Conservation (phyloP, 2,113 vertebrate species). For the Hydrochoerus hydrochaeris region DNA sequence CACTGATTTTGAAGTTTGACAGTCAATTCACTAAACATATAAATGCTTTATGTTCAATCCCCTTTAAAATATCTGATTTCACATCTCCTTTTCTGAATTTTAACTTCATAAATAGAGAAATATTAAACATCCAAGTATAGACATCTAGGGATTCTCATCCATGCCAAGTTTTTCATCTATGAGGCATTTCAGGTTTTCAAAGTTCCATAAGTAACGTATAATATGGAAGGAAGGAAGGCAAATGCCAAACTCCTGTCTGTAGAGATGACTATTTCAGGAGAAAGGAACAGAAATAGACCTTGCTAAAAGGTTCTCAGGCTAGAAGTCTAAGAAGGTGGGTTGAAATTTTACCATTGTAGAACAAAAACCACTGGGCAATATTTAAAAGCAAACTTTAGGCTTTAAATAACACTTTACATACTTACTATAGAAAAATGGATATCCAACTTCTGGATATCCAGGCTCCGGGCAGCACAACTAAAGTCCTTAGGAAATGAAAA, state of each 20-base stretch:
- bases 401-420: constrained; percentile 69
- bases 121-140: constrained; percentile 6
- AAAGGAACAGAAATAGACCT: constrained; percentile 64
- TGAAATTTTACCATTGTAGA: constrained; percentile 60
- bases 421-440: constrained; percentile 57
- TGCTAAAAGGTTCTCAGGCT: constrained; percentile 64
- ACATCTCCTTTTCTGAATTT: constrained; percentile 48
- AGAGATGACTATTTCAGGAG: constrained; percentile 66
- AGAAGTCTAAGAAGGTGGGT: constrained; percentile 22
- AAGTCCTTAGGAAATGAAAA: constrained; percentile 54
- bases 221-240: not conserved
- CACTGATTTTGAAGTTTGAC: not conserved
- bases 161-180: constrained; percentile 19
- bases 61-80: constrained; percentile 22
- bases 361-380: constrained; percentile 51
- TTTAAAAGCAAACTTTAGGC: constrained; percentile 69
- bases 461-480: constrained; percentile 18
- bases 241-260: constrained; percentile 64
- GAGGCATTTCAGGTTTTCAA: constrained; percentile 24
- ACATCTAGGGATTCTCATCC: not conserved
- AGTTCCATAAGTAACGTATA: constrained; percentile 47
- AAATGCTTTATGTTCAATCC: not conserved
- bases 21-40: not conserved
- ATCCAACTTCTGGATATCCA: constrained; percentile 48
- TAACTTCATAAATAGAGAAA: constrained; percentile 45